These are phyloP conservation scores for Paralichthys olivaceus DNA, from an alignment of 2,113 vertebrate genomes.

Conservation along the genomic window DNA sequence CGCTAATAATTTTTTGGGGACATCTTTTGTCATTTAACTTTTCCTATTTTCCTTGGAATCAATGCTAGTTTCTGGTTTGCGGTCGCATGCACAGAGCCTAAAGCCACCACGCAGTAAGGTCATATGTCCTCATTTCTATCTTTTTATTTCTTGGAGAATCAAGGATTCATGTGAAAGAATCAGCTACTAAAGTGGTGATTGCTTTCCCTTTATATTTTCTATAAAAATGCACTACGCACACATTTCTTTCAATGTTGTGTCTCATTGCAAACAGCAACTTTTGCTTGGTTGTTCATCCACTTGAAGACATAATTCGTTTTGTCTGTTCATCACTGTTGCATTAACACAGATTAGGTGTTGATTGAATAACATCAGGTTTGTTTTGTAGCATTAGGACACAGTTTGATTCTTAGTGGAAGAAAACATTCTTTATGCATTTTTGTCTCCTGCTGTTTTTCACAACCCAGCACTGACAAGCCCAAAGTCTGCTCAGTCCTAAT, in stretches of 20 bases:
- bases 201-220: background rate
- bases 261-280: background rate
- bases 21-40: background rate
- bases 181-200: background rate
- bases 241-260: too few species aligned
- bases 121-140: background rate
- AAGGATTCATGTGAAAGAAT: background rate
- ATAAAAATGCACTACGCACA: background rate
- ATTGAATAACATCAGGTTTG: background rate
- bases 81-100: background rate
- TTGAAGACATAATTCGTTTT: too few species aligned
- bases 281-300: too few species aligned
- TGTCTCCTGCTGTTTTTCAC: background rate
- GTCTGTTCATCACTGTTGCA: background rate
- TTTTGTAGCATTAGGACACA: background rate
- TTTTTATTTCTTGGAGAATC: background rate
- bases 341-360: background rate
- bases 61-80: background rate
- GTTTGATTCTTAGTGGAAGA: background rate
- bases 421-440: background rate
- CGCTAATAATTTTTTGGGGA: background rate
- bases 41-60: background rate
- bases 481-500: background rate
- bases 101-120: background rate
- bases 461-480: background rate